These are phyloP conservation scores for Orchesella flavescens DNA, from an alignment of 2,888 invertebrate species.

Conservation along the genomic window DNA sequence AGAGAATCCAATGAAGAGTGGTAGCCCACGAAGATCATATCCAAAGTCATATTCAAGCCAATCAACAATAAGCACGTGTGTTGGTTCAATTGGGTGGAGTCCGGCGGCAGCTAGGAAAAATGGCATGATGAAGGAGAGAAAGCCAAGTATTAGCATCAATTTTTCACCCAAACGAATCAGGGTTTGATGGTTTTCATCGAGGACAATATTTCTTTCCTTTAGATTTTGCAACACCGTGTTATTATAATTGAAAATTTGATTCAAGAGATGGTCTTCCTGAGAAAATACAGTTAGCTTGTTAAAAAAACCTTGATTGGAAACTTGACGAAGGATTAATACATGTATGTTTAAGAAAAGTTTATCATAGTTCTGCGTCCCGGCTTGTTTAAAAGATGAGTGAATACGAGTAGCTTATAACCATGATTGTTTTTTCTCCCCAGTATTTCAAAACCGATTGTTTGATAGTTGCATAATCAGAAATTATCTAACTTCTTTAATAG, in stretches of 20 bases:
- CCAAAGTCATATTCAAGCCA: constrained; percentile 1
- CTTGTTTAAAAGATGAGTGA: too few species aligned
- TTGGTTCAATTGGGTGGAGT: constrained; percentile 5
- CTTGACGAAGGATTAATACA: too few species aligned
- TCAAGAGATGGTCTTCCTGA: too few species aligned
- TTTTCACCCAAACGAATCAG: background rate
- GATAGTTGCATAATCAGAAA: too few species aligned
- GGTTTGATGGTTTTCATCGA: background rate
- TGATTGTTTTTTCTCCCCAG: too few species aligned
- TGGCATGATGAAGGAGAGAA: background rate
- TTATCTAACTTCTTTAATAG: too few species aligned
- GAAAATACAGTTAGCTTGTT: too few species aligned
- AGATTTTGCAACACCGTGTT: background rate
- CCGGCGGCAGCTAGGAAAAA: background rate
- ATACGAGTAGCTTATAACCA: too few species aligned
- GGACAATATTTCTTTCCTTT: background rate
- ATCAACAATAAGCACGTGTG: background rate
- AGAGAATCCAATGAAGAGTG: background rate
- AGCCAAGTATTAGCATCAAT: background rate
- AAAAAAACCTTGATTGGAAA: too few species aligned
- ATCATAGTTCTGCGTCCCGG: too few species aligned
- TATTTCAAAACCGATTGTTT: too few species aligned
- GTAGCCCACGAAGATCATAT: background rate
- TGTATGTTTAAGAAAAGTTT: too few species aligned
- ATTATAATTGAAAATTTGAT: background rate